phyloP scores from a whole-genome alignment of 2,113 vertebrate genomes.

The Aldabrachelys gigantea region DNA sequence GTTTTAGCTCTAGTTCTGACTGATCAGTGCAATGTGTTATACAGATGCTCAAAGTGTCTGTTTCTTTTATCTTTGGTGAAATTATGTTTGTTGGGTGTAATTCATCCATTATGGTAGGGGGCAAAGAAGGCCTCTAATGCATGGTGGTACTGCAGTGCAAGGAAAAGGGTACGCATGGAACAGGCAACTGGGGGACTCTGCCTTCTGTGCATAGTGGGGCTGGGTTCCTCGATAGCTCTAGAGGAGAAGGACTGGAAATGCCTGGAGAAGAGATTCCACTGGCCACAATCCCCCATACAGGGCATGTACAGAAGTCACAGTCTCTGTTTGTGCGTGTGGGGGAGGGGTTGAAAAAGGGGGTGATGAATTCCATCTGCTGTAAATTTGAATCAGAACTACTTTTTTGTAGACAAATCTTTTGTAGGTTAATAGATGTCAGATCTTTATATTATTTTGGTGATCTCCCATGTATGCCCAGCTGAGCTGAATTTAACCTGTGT shows the following conservation, averaged over 20 bases:
- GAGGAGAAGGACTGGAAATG: background rate
- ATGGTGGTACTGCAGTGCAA: background rate
- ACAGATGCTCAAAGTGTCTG: background rate
- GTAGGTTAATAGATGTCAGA: background rate
- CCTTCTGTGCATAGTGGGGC: background rate
- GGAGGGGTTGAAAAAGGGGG: background rate
- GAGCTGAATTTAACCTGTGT: slow-evolving; percentile 64
- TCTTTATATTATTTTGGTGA: slow-evolving; percentile 10
- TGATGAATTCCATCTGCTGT: background rate
- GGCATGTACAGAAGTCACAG: background rate
- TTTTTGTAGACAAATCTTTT: background rate
- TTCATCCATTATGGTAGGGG: background rate
- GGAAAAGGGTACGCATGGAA: background rate
- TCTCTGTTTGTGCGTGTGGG: background rate
- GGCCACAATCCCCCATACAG: background rate
- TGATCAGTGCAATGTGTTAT: background rate
- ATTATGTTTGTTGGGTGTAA: background rate
- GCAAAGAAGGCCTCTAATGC: background rate
- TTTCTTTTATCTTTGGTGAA: slow-evolving; percentile 12
- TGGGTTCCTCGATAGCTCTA: background rate
- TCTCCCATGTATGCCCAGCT: slow-evolving; percentile 41
- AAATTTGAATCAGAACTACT: background rate
- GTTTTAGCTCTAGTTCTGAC: slow-evolving; percentile 46
- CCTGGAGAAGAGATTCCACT: background rate
- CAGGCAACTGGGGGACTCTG: background rate